Evolutionary conservation across 2,888 invertebrate species (phyloP).

Genomic region (Dicycla oo): DNA sequence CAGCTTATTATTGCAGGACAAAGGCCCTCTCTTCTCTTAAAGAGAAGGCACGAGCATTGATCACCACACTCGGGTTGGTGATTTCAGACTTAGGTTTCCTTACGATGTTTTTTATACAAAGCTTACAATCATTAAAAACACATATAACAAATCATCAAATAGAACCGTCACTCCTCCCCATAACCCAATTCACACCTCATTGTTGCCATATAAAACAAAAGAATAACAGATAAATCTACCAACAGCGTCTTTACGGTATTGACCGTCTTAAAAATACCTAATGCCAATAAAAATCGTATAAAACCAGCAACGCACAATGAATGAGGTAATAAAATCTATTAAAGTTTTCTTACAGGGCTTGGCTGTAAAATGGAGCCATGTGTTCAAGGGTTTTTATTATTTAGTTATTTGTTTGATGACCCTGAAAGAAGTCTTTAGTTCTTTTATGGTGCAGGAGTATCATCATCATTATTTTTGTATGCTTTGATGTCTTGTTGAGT

Average conservation of each 20-base stretch:
- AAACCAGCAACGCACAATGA: constrained; percentile 60
- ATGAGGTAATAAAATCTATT: constrained; percentile 71
- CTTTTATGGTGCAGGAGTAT: constrained; percentile 30
- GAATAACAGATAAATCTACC: constrained; percentile 43
- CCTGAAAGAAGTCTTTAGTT: constrained; percentile 57
- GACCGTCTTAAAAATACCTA: constrained; percentile 38
- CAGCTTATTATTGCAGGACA: too few relatives aligned
- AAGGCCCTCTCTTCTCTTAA: too few relatives aligned
- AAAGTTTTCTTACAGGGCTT: constrained; percentile 57
- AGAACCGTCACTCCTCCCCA: background rate
- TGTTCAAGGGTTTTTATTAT: constrained; percentile 57
- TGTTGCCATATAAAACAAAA: constrained; percentile 34
- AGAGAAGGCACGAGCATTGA: too few relatives aligned
- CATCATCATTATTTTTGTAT: constrained; percentile 35
- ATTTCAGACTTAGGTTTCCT: too few relatives aligned
- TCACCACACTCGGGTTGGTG: too few relatives aligned
- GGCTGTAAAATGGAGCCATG: constrained; percentile 65
- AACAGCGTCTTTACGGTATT: constrained; percentile 30
- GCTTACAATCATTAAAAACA: background rate
- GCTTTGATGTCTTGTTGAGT: constrained; percentile 38
- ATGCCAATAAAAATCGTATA: constrained; percentile 65
- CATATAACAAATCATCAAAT: background rate
- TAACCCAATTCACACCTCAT: constrained; percentile 44
- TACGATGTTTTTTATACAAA: background rate
- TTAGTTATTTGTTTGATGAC: constrained; percentile 57